Evolutionary conservation across 1,140 invertebrate genomes (phyloP).

Genomic region (Drosophila repletoides): DNA sequence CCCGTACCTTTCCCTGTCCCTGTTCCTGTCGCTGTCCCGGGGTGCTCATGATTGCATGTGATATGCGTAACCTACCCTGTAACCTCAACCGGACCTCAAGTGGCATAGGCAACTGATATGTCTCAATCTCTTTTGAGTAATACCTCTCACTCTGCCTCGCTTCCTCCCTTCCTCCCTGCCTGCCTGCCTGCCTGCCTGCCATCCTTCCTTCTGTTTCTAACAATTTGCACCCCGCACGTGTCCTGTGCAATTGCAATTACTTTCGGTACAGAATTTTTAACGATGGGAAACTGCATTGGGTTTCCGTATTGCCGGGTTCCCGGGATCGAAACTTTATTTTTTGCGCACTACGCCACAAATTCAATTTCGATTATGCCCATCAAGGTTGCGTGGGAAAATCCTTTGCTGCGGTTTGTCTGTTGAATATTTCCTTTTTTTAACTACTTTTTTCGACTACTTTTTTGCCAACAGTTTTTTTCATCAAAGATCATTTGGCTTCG

Average conservation of each 20-base stretch:
- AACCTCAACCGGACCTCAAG: conserved; percentile 43
- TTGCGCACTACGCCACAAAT: conserved; percentile 40
- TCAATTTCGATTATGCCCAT: conserved; percentile 54
- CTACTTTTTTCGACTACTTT: neutral
- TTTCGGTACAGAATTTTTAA: conserved; percentile 55
- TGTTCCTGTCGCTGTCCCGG: neutral
- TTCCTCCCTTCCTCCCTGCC: neutral
- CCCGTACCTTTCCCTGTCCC: neutral
- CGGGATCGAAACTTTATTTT: conserved; percentile 18
- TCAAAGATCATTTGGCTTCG: conserved; percentile 12
- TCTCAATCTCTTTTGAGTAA: conserved; percentile 65
- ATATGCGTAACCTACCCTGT: conserved; percentile 53
- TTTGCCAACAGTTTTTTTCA: neutral
- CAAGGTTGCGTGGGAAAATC: conserved; percentile 58
- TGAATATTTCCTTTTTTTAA: neutral
- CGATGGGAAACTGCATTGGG: conserved; percentile 60
- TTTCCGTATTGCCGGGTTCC: neutral
- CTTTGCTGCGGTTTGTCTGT: conserved; percentile 52
- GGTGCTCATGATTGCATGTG: conserved; percentile 26
- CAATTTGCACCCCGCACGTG: conserved; percentile 72
- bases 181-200: neutral
- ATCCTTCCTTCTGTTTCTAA: conserved; percentile 1
- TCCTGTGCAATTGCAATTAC: conserved; percentile 67
- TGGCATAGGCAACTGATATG: conserved; percentile 58
- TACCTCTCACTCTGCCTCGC: neutral